Evolutionary conservation across 2,888 invertebrate genomes (phyloP), one percentile per base, ranked within the genome.

Genomic region (Thymelicus lineola): DNA sequence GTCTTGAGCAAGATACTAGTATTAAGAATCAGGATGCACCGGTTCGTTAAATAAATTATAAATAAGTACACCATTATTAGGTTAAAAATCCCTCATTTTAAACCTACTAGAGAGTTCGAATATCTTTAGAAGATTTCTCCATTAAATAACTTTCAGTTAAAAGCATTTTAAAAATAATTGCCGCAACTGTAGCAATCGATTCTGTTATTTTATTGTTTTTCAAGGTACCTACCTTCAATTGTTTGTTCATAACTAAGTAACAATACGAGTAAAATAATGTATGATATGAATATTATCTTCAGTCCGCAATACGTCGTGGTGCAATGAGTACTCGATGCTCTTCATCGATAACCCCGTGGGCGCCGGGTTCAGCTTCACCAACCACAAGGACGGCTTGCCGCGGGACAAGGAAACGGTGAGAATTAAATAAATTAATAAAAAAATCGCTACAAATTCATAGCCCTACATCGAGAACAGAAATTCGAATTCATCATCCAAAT

Each of bases 271-370:
- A 55, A 28, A 14, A n/a, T 28, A 7, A 12, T 28, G 28, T 28
- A 3, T 28, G 1, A 5, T 28, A 5, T 28, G 28, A 28, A 28
- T 5, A n/a, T 50, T 58, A 6, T 63, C 86, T 86, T 28, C 81
- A 94, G 94, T 82, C 60, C 91, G 94, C 17, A 82, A 88, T 6
- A 81, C 80, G 71, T 82, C 95, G 0, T 96, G 96, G 96, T 92
- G 91, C 58, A 89, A 87, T 61, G 89, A 94, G 6, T 94, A 94
- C 77, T 95, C 95, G 7, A 80, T 96, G 77, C 77, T 96, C 48
- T 96, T 95, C 83, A 94, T 96, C 68, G 96, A 96, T 81, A 96
- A 95, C 80, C 96, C 96, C 0, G 95, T 95, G 12, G 95, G 95
- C 0, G 90, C 95, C 9, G 95, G 96, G 0, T 96, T 93, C 83